Percentiles rank a stretch among this genome's conserved stretches.
These are phyloP conservation scores for Lymantria monacha DNA, from an alignment of 2,888 invertebrate genomes.

Conservation along the genomic window DNA sequence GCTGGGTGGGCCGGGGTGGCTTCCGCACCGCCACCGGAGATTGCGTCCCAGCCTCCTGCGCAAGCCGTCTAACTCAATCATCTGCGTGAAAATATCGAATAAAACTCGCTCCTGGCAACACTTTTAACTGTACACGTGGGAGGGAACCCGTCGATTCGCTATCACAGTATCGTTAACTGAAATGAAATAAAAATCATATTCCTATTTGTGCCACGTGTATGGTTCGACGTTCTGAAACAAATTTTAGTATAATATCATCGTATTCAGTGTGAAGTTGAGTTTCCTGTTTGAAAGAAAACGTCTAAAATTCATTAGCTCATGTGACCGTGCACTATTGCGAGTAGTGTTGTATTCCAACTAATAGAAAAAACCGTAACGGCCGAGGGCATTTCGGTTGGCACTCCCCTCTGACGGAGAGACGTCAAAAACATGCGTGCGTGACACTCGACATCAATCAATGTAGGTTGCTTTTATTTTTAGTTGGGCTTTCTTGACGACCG, in stretches of 20 bases:
- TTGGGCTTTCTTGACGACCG: conserved; percentile 47
- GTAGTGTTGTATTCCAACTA: conserved; percentile 54
- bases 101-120: conserved; percentile 61
- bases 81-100: conserved; percentile 73
- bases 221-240: conserved; percentile 29
- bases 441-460: conserved; percentile 74
- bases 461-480: conserved; percentile 65
- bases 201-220: conserved; percentile 36
- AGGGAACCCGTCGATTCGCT: conserved; percentile 42
- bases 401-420: conserved; percentile 64
- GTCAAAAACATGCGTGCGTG: conserved; percentile 73
- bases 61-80: conserved; percentile 76
- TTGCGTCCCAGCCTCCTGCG: conserved; percentile 74
- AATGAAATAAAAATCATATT: conserved; percentile 50
- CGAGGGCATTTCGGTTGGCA: conserved; percentile 55
- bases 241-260: conserved; percentile 37
- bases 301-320: conserved; percentile 58
- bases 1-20: conserved; percentile 32
- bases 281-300: conserved; percentile 56
- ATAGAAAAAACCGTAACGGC: conserved; percentile 49
- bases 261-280: conserved; percentile 44
- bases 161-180: conserved; percentile 42
- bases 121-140: conserved; percentile 55
- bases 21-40: conserved; percentile 70
- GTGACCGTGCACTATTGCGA: conserved; percentile 39